Conservation (phyloP, 2,797 vertebrate genomes). For the Catostomus latipinnis region DNA sequence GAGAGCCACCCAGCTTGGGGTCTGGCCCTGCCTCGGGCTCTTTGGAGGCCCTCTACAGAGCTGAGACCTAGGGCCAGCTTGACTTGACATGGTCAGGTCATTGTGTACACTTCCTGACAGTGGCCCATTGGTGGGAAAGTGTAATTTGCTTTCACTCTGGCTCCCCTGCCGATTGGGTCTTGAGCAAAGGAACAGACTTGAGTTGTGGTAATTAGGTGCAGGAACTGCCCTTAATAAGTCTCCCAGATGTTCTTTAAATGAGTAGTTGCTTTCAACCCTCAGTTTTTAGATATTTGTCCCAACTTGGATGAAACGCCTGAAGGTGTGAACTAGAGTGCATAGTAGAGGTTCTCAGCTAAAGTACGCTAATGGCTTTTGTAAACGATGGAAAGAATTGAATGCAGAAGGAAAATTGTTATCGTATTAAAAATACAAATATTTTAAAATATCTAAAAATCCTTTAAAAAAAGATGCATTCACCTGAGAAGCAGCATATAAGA, state of each 20-base stretch:
- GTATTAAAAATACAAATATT: no score
- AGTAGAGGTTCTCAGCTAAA: constrained; percentile 20
- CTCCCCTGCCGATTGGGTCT: constrained; percentile 47
- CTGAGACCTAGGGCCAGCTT: constrained; percentile 14
- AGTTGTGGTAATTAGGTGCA: constrained; percentile 59
- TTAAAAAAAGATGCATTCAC: no score
- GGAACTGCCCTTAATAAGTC: constrained; percentile 57
- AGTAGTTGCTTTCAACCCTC: constrained; percentile 12
- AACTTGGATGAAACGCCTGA: constrained; percentile 31
- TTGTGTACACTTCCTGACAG: constrained; percentile 41
- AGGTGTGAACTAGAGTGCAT: constrained; percentile 12
- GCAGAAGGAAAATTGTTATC: no score
- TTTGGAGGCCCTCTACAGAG: constrained; percentile 48
- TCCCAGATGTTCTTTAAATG: constrained; percentile 58
- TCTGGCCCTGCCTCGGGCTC: constrained; percentile 61
- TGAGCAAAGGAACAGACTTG: constrained; percentile 40
- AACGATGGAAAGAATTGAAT: no score
- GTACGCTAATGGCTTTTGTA: background rate
- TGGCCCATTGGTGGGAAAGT: constrained; percentile 55
- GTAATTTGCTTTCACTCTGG: constrained; percentile 62
- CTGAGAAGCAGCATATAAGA: no score
- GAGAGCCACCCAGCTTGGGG: constrained; percentile 66
- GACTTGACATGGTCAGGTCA: constrained; percentile 36
- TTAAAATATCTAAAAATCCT: no score
- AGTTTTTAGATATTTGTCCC: constrained; percentile 21